Evolutionary conservation across 2,888 invertebrate species (phyloP).

Genomic region (Lissonota sp.): DNA sequence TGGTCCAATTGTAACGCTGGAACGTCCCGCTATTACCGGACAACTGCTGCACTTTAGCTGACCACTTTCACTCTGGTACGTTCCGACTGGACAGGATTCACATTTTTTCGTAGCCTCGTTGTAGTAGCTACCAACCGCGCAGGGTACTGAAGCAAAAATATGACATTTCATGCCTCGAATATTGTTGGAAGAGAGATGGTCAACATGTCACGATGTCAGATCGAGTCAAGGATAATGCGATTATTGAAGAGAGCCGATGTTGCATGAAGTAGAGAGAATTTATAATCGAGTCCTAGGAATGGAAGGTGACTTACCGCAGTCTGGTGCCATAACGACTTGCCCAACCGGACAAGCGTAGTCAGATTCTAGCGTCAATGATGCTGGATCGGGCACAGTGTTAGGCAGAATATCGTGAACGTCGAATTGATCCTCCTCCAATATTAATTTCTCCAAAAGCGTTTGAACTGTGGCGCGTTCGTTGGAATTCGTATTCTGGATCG

Average conservation of each 20-base stretch:
- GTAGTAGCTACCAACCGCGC: slow-evolving; percentile 95
- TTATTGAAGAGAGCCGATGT: not conserved
- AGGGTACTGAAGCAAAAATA: slow-evolving; percentile 88
- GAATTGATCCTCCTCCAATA: slow-evolving; percentile 96
- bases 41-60: slow-evolving; percentile 95
- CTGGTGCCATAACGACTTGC: slow-evolving; percentile 96
- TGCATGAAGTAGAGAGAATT: not conserved
- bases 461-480: slow-evolving; percentile 95
- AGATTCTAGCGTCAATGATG: slow-evolving; percentile 93
- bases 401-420: slow-evolving; percentile 96
- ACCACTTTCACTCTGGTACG: slow-evolving; percentile 97
- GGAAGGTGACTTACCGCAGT: slow-evolving; percentile 89
- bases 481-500: slow-evolving; percentile 93
- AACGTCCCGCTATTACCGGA: slow-evolving; percentile 94
- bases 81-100: slow-evolving; percentile 93
- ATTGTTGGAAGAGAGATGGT: no score
- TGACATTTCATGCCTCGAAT: no score
- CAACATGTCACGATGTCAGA: no score
- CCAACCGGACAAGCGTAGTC: slow-evolving; percentile 97
- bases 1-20: slow-evolving; percentile 93
- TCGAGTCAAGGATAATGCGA: no score
- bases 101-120: slow-evolving; percentile 91
- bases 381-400: slow-evolving; percentile 97
- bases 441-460: slow-evolving; percentile 93
- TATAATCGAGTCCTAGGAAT: not conserved